phyloP scores from a whole-genome alignment of 2,797 vertebrate species.

The Periparus ater region DNA sequence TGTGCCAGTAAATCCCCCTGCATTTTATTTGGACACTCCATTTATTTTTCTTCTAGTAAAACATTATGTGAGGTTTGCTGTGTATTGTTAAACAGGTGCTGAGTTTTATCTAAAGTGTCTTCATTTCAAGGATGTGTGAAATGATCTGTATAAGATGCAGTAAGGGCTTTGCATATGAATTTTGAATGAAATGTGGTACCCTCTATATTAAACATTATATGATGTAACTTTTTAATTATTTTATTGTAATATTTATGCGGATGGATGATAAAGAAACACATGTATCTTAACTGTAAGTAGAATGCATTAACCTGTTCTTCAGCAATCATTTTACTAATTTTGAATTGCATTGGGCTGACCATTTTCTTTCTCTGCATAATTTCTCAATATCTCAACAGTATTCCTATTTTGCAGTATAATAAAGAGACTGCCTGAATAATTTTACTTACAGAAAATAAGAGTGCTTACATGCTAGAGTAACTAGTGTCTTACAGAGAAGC shows the following conservation, averaged over 20 bases:
- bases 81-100: background rate
- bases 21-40: background rate
- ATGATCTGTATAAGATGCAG: background rate
- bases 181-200: background rate
- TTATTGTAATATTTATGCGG: background rate
- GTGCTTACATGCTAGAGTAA: background rate
- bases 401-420: background rate
- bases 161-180: background rate
- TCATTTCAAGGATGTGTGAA: background rate
- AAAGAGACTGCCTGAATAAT: background rate
- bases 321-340: background rate
- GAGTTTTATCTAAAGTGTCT: background rate
- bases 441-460: background rate
- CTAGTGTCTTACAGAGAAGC: background rate
- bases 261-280: background rate
- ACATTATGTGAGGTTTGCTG: background rate
- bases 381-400: background rate
- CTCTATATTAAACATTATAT: background rate
- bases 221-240: background rate
- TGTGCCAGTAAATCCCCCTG: constrained; percentile 23
- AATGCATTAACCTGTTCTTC: background rate
- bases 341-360: background rate
- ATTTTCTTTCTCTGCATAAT: background rate
- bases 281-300: background rate
- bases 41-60: constrained; percentile 26